Percentiles rank a stretch among this genome's conserved stretches.
Conservation (phyloP, 2,888 invertebrate species). For the Ceratothoa steindachneri region DNA sequence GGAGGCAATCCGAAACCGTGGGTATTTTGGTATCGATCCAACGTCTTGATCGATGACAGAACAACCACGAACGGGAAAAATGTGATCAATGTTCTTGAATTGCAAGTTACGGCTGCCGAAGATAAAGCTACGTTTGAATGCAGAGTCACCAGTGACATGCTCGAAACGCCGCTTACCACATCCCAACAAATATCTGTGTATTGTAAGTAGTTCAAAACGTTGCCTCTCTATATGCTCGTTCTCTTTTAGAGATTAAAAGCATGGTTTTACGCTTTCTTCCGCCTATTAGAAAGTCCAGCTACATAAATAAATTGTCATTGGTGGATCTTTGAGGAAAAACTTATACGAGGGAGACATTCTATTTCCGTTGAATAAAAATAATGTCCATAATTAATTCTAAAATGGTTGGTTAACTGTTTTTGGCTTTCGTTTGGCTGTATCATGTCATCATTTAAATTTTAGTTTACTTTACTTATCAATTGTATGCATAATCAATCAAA, state of each 20-base stretch:
- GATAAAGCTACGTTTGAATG: slow-evolving; percentile 91
- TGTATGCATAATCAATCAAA: too few species aligned
- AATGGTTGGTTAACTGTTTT: too few species aligned
- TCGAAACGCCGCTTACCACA: slow-evolving; percentile 73
- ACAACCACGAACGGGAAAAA: slow-evolving; percentile 61
- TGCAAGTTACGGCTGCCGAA: slow-evolving; percentile 83
- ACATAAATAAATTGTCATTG: neutral
- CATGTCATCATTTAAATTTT: too few species aligned
- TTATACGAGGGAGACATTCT: too few species aligned
- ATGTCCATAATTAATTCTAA: too few species aligned
- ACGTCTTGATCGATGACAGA: slow-evolving; percentile 77
- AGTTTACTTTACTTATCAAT: too few species aligned
- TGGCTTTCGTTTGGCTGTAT: too few species aligned
- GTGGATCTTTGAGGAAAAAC: neutral
- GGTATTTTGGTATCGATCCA: slow-evolving; percentile 90
- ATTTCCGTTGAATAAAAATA: too few species aligned
- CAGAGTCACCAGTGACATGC: slow-evolving; percentile 86
- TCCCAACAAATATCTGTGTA: slow-evolving; percentile 82
- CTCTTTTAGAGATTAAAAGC: too few species aligned
- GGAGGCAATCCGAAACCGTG: slow-evolving; percentile 96
- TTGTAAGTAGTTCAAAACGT: slow-evolving; percentile 88
- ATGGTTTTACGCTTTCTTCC: neutral
- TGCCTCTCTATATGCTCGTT: slow-evolving; percentile 1
- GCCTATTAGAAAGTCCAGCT: neutral
- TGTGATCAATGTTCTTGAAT: slow-evolving; percentile 69